Percentiles rank a stretch among this genome's conserved stretches.
Evolutionary conservation across 2,888 invertebrate genomes (phyloP).

Genomic region (Anarsia innoxiella): DNA sequence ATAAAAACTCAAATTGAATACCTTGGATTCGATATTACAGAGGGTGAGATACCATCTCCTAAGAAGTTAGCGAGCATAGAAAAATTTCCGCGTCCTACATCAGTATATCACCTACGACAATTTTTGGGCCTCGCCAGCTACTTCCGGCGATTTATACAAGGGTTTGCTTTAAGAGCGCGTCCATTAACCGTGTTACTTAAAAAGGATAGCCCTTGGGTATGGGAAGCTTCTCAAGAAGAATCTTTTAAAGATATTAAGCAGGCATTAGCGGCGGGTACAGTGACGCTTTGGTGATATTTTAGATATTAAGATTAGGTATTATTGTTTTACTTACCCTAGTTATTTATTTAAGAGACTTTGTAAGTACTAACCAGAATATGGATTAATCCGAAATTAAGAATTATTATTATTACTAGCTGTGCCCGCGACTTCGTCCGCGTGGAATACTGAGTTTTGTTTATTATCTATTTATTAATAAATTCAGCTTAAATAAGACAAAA

Average conservation of each 20-base stretch:
- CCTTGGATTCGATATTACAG: slow-evolving; percentile 16
- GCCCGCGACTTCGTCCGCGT: too few species aligned
- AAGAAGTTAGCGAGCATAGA: slow-evolving; percentile 13
- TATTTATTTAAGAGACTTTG: too few species aligned
- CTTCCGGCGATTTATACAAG: slow-evolving; percentile 16
- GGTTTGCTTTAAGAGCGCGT: slow-evolving; percentile 12
- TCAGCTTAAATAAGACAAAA: too few species aligned
- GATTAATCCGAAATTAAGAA: too few species aligned
- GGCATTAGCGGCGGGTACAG: slow-evolving; percentile 11
- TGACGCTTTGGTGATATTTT: too few species aligned
- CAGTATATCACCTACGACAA: slow-evolving; percentile 14
- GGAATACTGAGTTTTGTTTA: too few species aligned
- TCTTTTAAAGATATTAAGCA: slow-evolving; percentile 13
- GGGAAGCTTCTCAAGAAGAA: slow-evolving; percentile 13
- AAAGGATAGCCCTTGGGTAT: slow-evolving; percentile 14
- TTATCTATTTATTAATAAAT: too few species aligned
- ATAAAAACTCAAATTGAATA: slow-evolving; percentile 6
- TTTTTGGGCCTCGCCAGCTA: slow-evolving; percentile 16
- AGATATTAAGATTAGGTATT: too few species aligned
- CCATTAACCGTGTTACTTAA: slow-evolving; percentile 13
- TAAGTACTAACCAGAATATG: too few species aligned
- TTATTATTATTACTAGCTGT: too few species aligned
- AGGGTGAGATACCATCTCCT: slow-evolving; percentile 13
- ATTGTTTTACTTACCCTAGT: too few species aligned
- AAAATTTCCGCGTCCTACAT: slow-evolving; percentile 14